Evolutionary conservation across 1,140 invertebrate genomes (phyloP).

Genomic region (Ceratosolen fusciceps): DNA sequence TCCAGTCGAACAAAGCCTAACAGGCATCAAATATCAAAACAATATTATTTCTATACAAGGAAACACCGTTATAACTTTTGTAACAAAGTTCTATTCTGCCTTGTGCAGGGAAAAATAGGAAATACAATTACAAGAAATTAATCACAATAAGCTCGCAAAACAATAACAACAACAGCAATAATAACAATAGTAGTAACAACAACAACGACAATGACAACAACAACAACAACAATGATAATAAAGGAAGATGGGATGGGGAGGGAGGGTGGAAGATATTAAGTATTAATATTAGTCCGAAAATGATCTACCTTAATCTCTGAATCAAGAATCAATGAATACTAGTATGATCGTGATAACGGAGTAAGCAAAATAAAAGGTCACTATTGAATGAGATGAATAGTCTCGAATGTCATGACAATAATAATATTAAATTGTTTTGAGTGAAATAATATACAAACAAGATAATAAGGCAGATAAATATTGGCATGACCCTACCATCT

Average conservation of each 20-base stretch:
- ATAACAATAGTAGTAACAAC: too few species aligned
- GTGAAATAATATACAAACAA: background rate
- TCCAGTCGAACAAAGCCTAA: constrained; percentile 30
- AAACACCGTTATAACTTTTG: too few species aligned
- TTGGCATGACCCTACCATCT: constrained; percentile 31
- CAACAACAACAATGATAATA: too few species aligned
- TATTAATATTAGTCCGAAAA: too few species aligned
- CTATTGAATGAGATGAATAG: background rate
- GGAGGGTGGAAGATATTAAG: background rate
- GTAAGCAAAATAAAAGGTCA: background rate
- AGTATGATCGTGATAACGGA: background rate
- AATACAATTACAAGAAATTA: background rate
- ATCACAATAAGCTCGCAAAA: background rate
- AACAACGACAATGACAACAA: too few species aligned
- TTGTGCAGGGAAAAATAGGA: too few species aligned
- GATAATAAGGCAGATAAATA: background rate
- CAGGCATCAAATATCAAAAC: background rate
- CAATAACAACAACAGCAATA: background rate
- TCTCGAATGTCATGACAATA: background rate
- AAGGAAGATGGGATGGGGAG: too few species aligned
- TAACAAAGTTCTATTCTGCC: too few species aligned
- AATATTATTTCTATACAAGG: background rate
- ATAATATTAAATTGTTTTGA: background rate
- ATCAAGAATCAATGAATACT: too few species aligned
- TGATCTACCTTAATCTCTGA: too few species aligned